Evolutionary conservation across 2,888 invertebrate species (phyloP).

Genomic region (Hypomecis punctinalis): DNA sequence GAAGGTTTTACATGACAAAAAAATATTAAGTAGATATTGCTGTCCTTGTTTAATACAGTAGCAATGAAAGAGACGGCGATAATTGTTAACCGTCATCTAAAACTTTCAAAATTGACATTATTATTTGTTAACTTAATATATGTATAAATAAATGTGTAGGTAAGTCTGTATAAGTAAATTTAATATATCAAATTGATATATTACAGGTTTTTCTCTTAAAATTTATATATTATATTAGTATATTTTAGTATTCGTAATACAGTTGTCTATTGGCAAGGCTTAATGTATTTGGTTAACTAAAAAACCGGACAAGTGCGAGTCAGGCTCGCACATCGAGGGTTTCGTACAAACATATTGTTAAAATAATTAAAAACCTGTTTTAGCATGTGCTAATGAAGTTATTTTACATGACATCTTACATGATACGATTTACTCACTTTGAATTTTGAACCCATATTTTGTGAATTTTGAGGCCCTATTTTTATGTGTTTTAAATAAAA

Average conservation of each 20-base stretch:
- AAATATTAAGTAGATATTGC: background rate
- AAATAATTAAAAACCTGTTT: no score
- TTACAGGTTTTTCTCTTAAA: conserved; percentile 38
- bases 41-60: background rate
- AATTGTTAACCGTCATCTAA: background rate
- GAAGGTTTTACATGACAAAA: background rate
- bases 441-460: no score
- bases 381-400: no score
- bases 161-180: conserved; percentile 23
- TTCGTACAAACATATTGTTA: no score
- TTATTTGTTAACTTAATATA: background rate
- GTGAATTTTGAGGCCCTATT: no score
- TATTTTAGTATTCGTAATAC: conserved; percentile 23
- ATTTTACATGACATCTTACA: no score
- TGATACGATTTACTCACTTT: no score
- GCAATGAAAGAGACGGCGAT: background rate
- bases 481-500: no score
- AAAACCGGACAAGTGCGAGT: no score
- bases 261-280: conserved; percentile 23
- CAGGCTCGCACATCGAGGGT: no score
- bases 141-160: conserved; percentile 19
- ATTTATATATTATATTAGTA: conserved; percentile 30
- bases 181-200: conserved; percentile 56
- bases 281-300: background rate
- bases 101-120: background rate